Percentiles rank a stretch among this genome's conserved stretches.
phyloP scores from a whole-genome alignment of 1,140 invertebrate species.

The Whitmania pigra region DNA sequence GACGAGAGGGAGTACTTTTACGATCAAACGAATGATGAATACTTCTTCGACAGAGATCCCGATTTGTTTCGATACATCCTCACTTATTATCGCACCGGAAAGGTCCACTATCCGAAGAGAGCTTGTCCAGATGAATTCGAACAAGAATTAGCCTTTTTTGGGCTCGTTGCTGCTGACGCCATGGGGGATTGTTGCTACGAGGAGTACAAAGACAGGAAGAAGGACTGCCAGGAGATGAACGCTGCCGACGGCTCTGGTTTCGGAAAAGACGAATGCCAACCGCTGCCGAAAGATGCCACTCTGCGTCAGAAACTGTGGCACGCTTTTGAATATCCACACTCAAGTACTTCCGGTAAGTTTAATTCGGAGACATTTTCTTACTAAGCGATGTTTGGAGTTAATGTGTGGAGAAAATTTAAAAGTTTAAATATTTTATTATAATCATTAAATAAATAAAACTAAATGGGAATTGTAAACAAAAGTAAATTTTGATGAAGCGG shows the following conservation, averaged over 20 bases:
- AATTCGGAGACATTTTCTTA: neutral
- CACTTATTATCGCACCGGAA: conserved; percentile 96
- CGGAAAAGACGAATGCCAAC: conserved; percentile 3
- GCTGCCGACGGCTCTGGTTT: neutral
- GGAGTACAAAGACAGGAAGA: conserved; percentile 77
- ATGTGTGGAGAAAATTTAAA: too few relatives aligned
- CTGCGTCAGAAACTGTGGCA: conserved; percentile 95
- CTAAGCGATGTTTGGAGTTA: too few relatives aligned
- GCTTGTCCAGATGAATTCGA: conserved; percentile 97
- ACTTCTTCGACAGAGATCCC: conserved; percentile 98
- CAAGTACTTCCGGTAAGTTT: conserved; percentile 46
- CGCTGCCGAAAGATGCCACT: conserved; percentile 48
- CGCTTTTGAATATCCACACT: conserved; percentile 95
- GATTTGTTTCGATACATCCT: conserved; percentile 97
- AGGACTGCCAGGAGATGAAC: conserved; percentile 8
- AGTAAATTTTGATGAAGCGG: too few relatives aligned
- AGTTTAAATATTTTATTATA: too few relatives aligned
- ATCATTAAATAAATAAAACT: too few relatives aligned
- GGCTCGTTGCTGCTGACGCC: conserved; percentile 87
- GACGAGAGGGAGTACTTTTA: conserved; percentile 98
- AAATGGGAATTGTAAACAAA: too few relatives aligned
- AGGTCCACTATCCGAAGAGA: conserved; percentile 95
- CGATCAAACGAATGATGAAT: conserved; percentile 92
- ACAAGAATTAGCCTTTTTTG: conserved; percentile 96
- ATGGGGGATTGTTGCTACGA: conserved; percentile 97